phyloP scores from a whole-genome alignment of 2,113 vertebrate genomes.

The Colossoma macropomum region DNA sequence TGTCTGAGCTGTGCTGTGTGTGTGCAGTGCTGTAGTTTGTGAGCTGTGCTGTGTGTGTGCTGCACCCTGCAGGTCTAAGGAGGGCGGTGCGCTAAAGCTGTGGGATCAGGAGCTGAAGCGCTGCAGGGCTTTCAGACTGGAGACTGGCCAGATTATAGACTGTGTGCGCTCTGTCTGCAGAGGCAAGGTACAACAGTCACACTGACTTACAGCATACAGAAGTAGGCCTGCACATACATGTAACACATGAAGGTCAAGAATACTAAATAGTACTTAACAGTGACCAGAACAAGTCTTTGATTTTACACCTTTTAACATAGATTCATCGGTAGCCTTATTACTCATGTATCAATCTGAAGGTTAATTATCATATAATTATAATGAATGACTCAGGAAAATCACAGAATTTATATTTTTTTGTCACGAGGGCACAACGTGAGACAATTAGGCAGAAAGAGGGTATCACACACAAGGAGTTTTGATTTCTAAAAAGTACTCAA shows the following conservation, averaged over 20 bases:
- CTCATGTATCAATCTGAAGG: no score
- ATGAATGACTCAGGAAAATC: no score
- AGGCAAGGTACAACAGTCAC: slow-evolving; percentile 82
- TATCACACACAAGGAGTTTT: no score
- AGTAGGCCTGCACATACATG: not conserved
- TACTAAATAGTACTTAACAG: not conserved
- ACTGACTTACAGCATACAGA: not conserved
- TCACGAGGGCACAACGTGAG: no score
- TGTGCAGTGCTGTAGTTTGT: not conserved
- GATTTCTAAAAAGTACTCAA: no score
- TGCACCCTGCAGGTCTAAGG: slow-evolving; percentile 85
- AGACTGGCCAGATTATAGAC: slow-evolving; percentile 92
- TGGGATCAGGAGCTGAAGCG: slow-evolving; percentile 97
- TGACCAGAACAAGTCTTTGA: no score
- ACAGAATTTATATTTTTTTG: no score
- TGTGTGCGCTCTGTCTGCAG: slow-evolving; percentile 94
- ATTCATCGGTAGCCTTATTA: no score
- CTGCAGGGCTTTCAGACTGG: slow-evolving; percentile 92
- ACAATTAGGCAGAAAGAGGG: no score
- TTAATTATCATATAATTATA: no score
- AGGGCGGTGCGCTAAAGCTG: slow-evolving; percentile 94
- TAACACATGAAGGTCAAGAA: not conserved
- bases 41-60: slow-evolving; percentile 23
- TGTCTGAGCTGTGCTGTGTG: not conserved
- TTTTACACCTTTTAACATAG: no score